phyloP scores from a whole-genome alignment of 1,140 invertebrate species.

The Listronotus oregonensis region DNA sequence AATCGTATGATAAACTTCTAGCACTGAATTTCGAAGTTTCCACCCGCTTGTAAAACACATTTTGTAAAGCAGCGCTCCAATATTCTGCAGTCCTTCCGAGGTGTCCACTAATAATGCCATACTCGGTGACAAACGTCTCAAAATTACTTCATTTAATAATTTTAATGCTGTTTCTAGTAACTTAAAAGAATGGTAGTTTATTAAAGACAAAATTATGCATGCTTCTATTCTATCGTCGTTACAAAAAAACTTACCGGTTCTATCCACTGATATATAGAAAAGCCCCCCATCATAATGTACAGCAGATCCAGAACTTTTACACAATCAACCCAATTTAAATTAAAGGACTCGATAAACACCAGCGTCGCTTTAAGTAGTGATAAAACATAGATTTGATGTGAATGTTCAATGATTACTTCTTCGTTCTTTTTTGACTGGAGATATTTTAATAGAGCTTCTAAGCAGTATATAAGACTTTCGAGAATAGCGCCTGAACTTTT shows the following conservation, averaged over 20 bases:
- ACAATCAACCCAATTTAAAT: constrained; percentile 22
- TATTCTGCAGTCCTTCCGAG: constrained; percentile 10
- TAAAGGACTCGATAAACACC: constrained; percentile 18
- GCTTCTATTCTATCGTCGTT: too few species aligned
- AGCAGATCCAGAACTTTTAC: constrained; percentile 21
- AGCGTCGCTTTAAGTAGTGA: constrained; percentile 11
- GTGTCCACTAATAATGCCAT: constrained; percentile 25
- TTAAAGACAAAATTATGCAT: background rate
- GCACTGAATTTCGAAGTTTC: constrained; percentile 18
- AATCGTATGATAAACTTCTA: constrained; percentile 22
- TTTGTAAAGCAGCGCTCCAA: constrained; percentile 24
- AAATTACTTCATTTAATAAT: constrained; percentile 12
- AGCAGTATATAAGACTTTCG: constrained; percentile 19
- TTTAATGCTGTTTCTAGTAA: constrained; percentile 4
- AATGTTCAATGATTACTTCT: constrained; percentile 3
- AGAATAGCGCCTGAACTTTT: constrained; percentile 9
- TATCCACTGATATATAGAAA: constrained; percentile 11
- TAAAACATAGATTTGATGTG: background rate
- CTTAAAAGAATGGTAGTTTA: background rate
- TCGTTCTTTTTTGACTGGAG: background rate
- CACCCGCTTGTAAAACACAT: constrained; percentile 27
- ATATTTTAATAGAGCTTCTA: constrained; percentile 19
- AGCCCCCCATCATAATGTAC: constrained; percentile 3
- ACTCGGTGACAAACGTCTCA: constrained; percentile 18
- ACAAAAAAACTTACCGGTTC: constrained; percentile 1